Percentiles rank a stretch among this genome's conserved stretches.
Conservation (phyloP, 2,797 vertebrate genomes). For the Sebastes nivosus region DNA sequence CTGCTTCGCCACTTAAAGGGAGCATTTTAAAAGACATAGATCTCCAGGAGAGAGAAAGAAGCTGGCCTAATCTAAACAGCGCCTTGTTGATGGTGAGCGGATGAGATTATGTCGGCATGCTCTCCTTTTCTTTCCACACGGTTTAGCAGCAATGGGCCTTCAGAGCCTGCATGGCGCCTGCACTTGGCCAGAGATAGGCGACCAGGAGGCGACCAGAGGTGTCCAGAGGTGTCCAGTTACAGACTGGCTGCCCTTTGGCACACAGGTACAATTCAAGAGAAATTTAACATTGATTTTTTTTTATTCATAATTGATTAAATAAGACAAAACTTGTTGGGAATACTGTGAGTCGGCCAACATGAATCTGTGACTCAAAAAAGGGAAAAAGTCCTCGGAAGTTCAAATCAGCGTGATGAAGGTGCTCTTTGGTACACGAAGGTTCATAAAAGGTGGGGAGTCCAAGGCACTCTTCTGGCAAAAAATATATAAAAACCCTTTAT, state of each 20-base stretch:
- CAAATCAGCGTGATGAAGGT: no score
- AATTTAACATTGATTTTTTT: neutral
- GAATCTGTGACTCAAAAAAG: neutral
- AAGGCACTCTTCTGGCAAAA: no score
- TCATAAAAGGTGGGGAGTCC: no score
- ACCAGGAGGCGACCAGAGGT: neutral
- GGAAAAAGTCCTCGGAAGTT: no score
- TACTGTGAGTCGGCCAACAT: neutral
- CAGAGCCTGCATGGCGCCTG: constrained; percentile 79
- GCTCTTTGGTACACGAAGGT: no score
- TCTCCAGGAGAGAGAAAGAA: constrained; percentile 58
- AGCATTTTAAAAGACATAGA: constrained; percentile 63
- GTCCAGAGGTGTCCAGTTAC: constrained; percentile 68
- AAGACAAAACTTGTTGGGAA: neutral
- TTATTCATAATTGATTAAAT: neutral
- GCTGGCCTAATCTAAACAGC: constrained; percentile 80
- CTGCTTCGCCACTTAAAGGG: constrained; percentile 33
- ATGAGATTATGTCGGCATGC: constrained; percentile 81
- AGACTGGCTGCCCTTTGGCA: constrained; percentile 24
- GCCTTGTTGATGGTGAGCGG: constrained; percentile 80
- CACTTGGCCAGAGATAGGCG: constrained; percentile 69
- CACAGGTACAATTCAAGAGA: constrained; percentile 1
- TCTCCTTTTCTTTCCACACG: constrained; percentile 75
- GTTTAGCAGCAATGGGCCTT: constrained; percentile 78
- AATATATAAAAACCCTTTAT: no score